Evolutionary conservation across 2,888 invertebrate species (phyloP), one percentile per base, ranked within the genome.

Genomic region (Euproctis similis): DNA sequence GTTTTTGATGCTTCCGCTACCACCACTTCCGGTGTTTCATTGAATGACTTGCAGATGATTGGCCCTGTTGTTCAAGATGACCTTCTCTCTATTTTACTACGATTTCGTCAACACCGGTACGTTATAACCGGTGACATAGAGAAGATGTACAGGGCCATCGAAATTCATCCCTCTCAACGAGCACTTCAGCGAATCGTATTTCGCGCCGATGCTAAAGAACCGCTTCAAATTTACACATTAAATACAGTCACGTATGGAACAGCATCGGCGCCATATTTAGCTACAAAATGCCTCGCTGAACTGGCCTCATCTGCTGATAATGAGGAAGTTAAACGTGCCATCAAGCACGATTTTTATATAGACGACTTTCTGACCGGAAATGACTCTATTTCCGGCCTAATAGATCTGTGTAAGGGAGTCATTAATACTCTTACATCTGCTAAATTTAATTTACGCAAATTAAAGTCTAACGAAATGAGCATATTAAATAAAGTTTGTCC

Each of bases 41-140:
- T 31, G 1, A 34, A 21, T 19, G 29, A 23, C 6, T 12, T 30
- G 7, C 24, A 26, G n/a, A 18, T 11, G 23, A 26, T 26, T 5
- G 34, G 28, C 3, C 34, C 34, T 4, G 21, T 8, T 8, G 13
- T 36, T 8, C 36, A 37, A 23, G 33, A 37, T 16, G 19, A 18
- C n/a, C 26, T 36, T 17, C 17, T 30, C 10, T 24, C 14, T 4
- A 34, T 30, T 7, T 17, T 30, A 7, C 8, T 34, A 8, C 24
- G 30, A 7, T 33, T 33, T 12, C 13, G 28, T 6, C 30, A 37
- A 10, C 28, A 37, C 16, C 30, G 26, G 6, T n/a, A n/a, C n/a
- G 33, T 30, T 5, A 5, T 37, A 2, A 24, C 24, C 5, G 19
- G 26, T 5, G 33, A 37, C 9, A 23, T 24, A n/a, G 24, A 26